A percentile compares a stretch with the other conserved stretches of the same genome.
Evolutionary conservation across 1,140 invertebrate genomes (phyloP).

Genomic region (Fopius arisanus): DNA sequence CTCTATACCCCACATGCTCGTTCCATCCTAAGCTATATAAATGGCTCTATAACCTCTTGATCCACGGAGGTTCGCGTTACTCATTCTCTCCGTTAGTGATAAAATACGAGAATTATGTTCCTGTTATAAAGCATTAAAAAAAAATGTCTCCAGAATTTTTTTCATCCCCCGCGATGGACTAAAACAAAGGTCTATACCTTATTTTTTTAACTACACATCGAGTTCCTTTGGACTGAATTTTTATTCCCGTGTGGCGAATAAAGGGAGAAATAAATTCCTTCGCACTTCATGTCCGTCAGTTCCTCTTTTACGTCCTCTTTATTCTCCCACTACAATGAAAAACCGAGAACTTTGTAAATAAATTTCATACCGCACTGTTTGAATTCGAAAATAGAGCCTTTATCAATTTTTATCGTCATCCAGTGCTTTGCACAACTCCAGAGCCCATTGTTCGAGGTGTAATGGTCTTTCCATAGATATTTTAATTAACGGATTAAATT

Average conservation of each 20-base stretch:
- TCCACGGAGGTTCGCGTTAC: background rate
- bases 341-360: slow-evolving; percentile 8
- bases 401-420: too few relatives aligned
- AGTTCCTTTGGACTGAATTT: too few relatives aligned
- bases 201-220: too few relatives aligned
- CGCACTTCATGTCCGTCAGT: too few relatives aligned
- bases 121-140: background rate
- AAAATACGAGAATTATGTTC: background rate
- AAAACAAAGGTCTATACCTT: too few relatives aligned
- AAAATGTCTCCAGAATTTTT: background rate
- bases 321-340: background rate
- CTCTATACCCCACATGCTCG: background rate
- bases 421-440: too few relatives aligned
- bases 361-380: too few relatives aligned
- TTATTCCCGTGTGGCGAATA: too few relatives aligned
- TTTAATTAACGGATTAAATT: slow-evolving; percentile 32
- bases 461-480: slow-evolving; percentile 29
- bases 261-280: too few relatives aligned
- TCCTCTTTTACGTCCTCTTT: too few relatives aligned
- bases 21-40: background rate
- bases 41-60: background rate
- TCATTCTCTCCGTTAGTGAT: background rate
- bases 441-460: too few relatives aligned
- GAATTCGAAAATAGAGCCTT: too few relatives aligned
- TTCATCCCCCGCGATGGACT: background rate